Evolutionary conservation across 2,888 invertebrate species (phyloP).

Genomic region (Blastobasis adustella): DNA sequence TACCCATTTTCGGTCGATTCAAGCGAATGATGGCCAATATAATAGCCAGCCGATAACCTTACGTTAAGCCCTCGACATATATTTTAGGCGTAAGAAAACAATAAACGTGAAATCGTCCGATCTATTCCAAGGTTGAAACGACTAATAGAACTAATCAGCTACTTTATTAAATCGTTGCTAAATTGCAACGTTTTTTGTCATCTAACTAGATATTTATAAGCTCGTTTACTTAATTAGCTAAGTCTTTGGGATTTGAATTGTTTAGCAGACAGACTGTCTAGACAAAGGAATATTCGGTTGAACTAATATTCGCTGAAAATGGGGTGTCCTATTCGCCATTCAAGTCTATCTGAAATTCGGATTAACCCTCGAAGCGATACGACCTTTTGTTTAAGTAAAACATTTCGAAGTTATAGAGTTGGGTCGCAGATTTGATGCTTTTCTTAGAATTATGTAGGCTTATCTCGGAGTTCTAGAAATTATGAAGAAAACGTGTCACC

Average conservation of each 20-base stretch:
- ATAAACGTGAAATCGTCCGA: constrained; percentile 67
- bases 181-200: constrained; percentile 23
- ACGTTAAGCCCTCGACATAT: constrained; percentile 69
- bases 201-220: constrained; percentile 19
- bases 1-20: constrained; percentile 14
- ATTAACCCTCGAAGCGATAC: too few species aligned
- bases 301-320: too few species aligned
- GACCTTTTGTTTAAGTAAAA: too few species aligned
- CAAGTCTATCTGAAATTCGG: too few species aligned
- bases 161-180: constrained; percentile 37
- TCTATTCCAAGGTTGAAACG: constrained; percentile 54
- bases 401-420: too few species aligned
- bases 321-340: too few species aligned
- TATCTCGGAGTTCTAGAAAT: background rate
- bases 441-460: background rate
- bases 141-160: constrained; percentile 53
- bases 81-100: constrained; percentile 66
- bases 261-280: constrained; percentile 4
- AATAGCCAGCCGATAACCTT: constrained; percentile 42
- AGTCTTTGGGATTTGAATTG: constrained; percentile 10
- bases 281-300: background rate
- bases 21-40: constrained; percentile 21
- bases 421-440: background rate
- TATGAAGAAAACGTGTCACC: too few species aligned
- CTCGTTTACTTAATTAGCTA: constrained; percentile 20